These are phyloP conservation scores for Dromiciops gliroides DNA, from an alignment of 2,113 vertebrate genomes.

Conservation along the genomic window DNA sequence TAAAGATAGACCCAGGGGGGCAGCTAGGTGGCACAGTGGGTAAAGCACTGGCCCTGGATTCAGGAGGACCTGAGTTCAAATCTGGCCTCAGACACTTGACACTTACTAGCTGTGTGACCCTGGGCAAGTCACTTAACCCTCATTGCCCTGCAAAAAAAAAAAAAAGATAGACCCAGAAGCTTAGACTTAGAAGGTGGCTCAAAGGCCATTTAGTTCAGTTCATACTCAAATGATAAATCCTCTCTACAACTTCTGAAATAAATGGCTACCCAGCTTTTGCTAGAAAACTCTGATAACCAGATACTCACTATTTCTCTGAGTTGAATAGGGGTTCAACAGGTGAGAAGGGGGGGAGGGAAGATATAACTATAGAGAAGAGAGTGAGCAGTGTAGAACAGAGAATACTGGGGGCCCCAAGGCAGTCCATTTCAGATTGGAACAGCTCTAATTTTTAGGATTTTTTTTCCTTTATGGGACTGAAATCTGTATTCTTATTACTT, in stretches of 20 bases:
- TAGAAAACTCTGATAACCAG: neutral
- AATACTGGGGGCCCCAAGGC: neutral
- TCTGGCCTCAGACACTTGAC: too few species aligned
- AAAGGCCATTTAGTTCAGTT: neutral
- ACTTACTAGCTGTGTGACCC: too few species aligned
- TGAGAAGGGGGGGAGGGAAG: neutral
- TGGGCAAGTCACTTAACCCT: too few species aligned
- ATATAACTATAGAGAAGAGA: neutral
- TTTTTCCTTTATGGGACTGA: too few species aligned
- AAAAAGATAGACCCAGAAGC: slow-evolving; percentile 4
- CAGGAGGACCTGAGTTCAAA: too few species aligned
- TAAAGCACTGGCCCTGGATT: too few species aligned
- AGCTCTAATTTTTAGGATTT: too few species aligned
- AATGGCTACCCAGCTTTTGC: neutral
- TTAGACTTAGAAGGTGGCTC: neutral
- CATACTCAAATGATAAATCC: neutral
- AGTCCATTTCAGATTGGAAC: neutral
- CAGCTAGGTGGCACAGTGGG: too few species aligned
- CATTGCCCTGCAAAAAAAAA: too few species aligned
- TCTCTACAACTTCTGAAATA: neutral
- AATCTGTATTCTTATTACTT: too few species aligned
- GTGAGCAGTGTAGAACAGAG: neutral
- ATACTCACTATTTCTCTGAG: neutral
- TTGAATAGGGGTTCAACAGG: neutral
- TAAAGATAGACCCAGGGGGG: neutral